phyloP scores from a whole-genome alignment of 1,140 invertebrate species.

The Ericerus pela region DNA sequence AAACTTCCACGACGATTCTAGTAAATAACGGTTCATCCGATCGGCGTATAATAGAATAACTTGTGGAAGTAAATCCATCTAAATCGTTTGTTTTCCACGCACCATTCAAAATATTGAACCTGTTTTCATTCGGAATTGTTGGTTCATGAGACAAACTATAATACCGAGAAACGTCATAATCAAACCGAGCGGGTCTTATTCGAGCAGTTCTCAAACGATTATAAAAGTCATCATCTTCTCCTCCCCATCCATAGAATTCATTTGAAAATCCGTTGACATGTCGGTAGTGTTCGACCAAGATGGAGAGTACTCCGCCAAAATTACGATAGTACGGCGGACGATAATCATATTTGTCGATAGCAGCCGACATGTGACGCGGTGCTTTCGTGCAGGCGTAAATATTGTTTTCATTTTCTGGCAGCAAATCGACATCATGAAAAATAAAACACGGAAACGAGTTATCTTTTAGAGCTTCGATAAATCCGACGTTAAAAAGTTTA shows the following conservation, averaged over 20 bases:
- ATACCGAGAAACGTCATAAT: conserved; percentile 53
- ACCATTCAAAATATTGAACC: conserved; percentile 28
- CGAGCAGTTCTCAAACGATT: conserved; percentile 37
- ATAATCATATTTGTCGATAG: conserved; percentile 75
- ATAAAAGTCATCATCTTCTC: conserved; percentile 69
- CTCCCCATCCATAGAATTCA: conserved; percentile 72
- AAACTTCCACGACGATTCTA: no score
- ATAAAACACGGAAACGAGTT: conserved; percentile 71
- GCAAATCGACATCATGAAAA: conserved; percentile 87
- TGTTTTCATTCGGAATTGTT: conserved; percentile 32
- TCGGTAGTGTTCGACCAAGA: conserved; percentile 52
- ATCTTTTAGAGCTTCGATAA: conserved; percentile 50
- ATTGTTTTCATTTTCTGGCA: conserved; percentile 77
- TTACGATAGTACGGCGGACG: conserved; percentile 56
- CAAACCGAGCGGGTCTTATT: conserved; percentile 49
- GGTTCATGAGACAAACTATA: conserved; percentile 60
- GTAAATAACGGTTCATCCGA: no score
- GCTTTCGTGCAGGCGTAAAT: conserved; percentile 76
- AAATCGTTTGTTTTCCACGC: conserved; percentile 38
- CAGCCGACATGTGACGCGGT: conserved; percentile 84
- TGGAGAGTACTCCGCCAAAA: conserved; percentile 61
- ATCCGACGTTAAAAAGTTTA: conserved; percentile 85
- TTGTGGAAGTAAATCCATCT: conserved; percentile 55
- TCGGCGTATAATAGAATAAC: no score
- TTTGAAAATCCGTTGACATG: conserved; percentile 86